Base-by-base conservation (phyloP, 2,888 invertebrate genomes). In the Ochropleura plecta region DNA sequence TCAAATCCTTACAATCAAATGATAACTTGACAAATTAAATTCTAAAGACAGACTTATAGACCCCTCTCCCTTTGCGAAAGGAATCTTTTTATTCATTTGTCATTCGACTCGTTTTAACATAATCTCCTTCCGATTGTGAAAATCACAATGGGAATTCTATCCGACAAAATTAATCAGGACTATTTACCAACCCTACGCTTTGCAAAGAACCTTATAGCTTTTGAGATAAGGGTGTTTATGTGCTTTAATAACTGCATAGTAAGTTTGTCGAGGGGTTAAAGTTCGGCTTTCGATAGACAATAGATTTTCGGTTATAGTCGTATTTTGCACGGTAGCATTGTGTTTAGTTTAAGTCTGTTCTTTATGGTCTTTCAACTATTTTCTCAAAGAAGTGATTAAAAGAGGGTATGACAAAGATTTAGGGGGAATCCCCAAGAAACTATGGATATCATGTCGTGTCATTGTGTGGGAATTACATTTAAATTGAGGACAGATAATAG, bases 1-100 rank as follows among this genome's bases (percentile, higher is more conserved):
- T 68, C 42, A 57, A 59, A 65, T 63, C 3, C 16, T 55, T 70
- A 64, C 70, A 72, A 70, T 66, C 42, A 30, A 59, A n/a, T 20
- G 14, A 72, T 74, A 63, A 57, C 59, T 69, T 62, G 10, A 42
- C 59, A 42, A 60, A 3, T 57, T n/a, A 10, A 73, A 77, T 66
- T 62, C 53, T 51, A 66, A 51, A 51, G 55, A 70, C 16, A 51
- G 65, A 66, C 59, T 60, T 57, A 64, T 30, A 49, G 53, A 53
- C 64, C 84, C 73, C 70, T 78, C 67, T 60, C 48, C 60, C 63
- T 53, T 73, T 60, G 70, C 59, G 46, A 84, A 80, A 77, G 70
- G 73, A 77, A 79, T 81, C 70, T 71, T 79, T 84, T 85, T 83
- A 86, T 82, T 85, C 86, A 86, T 88, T 86, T 88, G 80, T 87